Evolutionary conservation across 1,140 invertebrate genomes (phyloP), one percentile per base, ranked within the genome.

Genomic region (Zaprionus capensis): DNA sequence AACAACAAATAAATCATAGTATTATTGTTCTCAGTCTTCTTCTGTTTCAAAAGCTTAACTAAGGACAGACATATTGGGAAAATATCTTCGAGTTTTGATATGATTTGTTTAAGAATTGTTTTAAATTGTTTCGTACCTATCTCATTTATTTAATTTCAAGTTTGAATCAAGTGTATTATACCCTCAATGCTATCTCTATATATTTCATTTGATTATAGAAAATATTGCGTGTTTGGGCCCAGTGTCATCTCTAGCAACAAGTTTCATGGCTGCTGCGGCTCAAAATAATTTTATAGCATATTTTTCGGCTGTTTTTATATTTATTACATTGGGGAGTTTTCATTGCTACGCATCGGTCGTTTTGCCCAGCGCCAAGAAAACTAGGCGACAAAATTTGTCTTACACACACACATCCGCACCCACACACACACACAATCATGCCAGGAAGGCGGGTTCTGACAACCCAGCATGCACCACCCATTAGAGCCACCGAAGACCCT

Each of bases 221-320:
- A 0, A 41, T 41, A n/a, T 6, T 41, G 14, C 36, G 36, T 38
- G 36, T 14, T 38, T 1, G 14, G 15, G 7, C 41, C 2, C 2
- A 9, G 53, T 56, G 14, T 38, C 72, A 53, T 38, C 68, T 34
- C 67, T 71, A 64, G 49, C 46, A 56, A 31, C 20, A 66, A 64
- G 64, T 67, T 78, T 62, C 64, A 62, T 58, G 59, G 63, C 57
- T 66, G 36, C 22, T 68, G 68, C 57, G 57, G 57, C 80, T 66
- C 68, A 34, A 83, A 88, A 90, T 88, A 91, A 91, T 91, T 91
- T 91, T 87, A 91, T 91, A 84, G 88, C 83, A 91, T 85, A 91
- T 88, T 91, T 91, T 91, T 91, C 78, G 88, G 88, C 83, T 91
- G 88, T 91, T 91, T 91, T 91, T 91, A 91, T 91, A 91, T 91